phyloP scores from a whole-genome alignment of 2,888 invertebrate genomes.

The Mimumesa dahlbomi region DNA sequence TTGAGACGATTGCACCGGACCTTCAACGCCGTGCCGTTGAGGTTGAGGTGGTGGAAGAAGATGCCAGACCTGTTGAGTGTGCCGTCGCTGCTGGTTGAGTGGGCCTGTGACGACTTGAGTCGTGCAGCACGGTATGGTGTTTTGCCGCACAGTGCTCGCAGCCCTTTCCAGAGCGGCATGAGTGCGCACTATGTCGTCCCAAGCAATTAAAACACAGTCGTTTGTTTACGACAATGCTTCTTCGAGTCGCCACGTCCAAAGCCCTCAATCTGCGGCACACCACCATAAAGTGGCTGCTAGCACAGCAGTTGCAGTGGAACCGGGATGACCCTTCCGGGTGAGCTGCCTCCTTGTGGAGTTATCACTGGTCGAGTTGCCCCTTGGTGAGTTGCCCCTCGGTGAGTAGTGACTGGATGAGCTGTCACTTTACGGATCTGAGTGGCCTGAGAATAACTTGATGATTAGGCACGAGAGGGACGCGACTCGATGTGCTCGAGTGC shows the following conservation, averaged over 20 bases:
- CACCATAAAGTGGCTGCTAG: not conserved
- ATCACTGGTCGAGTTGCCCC: no score
- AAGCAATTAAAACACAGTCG: constrained; percentile 20
- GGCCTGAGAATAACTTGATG: not conserved
- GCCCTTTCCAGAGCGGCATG: not conserved
- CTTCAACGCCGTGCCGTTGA: not conserved
- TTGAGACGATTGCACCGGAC: constrained; percentile 7
- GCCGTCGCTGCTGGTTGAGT: not conserved
- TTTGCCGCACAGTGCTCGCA: constrained; percentile 2
- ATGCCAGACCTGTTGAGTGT: not conserved
- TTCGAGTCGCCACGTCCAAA: not conserved
- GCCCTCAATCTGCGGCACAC: not conserved
- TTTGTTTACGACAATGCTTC: not conserved
- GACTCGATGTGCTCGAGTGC: not conserved
- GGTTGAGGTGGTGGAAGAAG: not conserved
- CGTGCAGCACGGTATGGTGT: constrained; percentile 24
- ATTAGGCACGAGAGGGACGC: not conserved
- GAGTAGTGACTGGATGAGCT: not conserved
- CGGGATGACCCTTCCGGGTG: no score
- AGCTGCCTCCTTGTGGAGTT: no score
- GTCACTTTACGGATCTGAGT: not conserved
- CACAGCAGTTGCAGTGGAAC: not conserved
- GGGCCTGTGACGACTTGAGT: not conserved
- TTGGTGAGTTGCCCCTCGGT: no score
- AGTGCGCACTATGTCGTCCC: constrained; percentile 12